Conservation (phyloP, 2,113 vertebrate species). For the Sprattus sprattus region DNA sequence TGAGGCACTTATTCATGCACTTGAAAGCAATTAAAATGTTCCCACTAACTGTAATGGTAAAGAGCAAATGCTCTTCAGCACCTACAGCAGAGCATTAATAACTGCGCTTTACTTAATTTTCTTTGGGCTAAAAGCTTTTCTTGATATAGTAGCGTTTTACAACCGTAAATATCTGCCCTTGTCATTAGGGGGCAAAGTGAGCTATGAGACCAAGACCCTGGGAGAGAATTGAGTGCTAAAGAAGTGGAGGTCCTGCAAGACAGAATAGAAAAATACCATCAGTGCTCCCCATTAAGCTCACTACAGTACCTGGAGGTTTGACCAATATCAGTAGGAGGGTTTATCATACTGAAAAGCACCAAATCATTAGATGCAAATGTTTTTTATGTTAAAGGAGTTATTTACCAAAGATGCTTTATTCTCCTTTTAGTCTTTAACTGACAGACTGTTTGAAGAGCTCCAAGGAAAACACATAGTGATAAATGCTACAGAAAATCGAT, state of each 20-base stretch:
- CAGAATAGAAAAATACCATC: neutral
- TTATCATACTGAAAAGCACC: neutral
- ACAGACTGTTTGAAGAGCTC: neutral
- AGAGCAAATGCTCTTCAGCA: neutral
- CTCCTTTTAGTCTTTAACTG: neutral
- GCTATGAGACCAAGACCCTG: neutral
- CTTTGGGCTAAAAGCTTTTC: slow-evolving; percentile 15
- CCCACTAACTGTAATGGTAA: neutral
- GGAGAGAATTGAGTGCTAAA: neutral
- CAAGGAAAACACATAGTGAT: neutral
- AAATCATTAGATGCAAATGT: neutral
- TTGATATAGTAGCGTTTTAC: neutral
- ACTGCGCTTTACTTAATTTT: slow-evolving; percentile 6
- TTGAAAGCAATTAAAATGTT: slow-evolving; percentile 15
- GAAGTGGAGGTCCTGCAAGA: neutral
- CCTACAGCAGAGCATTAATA: neutral
- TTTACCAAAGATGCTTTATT: neutral
- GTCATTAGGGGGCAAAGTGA: neutral
- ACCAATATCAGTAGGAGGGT: neutral
- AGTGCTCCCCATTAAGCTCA: neutral
- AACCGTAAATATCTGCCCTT: neutral
- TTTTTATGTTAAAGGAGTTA: neutral
- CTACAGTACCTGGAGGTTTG: neutral
- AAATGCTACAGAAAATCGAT: neutral
- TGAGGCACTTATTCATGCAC: neutral